These are phyloP conservation scores for Mastomys coucha DNA, from an alignment of 2,113 vertebrate species.

Conservation along the genomic window DNA sequence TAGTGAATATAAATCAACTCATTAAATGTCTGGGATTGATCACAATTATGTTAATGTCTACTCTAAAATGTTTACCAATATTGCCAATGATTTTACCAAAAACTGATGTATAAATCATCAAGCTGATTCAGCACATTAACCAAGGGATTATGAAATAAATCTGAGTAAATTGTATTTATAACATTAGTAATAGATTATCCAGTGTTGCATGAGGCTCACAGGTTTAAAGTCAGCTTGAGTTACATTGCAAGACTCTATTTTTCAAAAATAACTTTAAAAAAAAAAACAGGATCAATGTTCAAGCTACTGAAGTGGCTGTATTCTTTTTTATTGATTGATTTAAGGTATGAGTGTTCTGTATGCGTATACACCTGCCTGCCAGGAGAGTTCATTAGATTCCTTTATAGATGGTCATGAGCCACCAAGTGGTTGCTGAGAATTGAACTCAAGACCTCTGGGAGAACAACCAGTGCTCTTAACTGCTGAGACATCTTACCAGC, in stretches of 20 bases:
- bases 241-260: neutral
- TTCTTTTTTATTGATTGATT: too few species aligned
- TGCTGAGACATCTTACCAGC: too few species aligned
- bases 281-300: neutral
- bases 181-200: neutral
- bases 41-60: constrained; percentile 1
- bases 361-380: too few species aligned
- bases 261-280: neutral
- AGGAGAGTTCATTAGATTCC: too few species aligned
- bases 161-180: neutral
- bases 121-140: neutral
- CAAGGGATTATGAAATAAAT: neutral
- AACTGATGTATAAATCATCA: neutral
- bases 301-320: neutral
- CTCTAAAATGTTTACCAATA: neutral
- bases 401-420: too few species aligned
- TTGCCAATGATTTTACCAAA: neutral
- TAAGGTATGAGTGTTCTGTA: too few species aligned
- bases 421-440: too few species aligned
- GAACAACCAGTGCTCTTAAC: too few species aligned
- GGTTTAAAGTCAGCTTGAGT: neutral
- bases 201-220: neutral
- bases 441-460: too few species aligned
- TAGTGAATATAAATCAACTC: constrained; percentile 16
- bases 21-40: neutral